These are phyloP conservation scores for Charadrius vociferus DNA, from an alignment of 2,113 vertebrate species.

Conservation along the genomic window DNA sequence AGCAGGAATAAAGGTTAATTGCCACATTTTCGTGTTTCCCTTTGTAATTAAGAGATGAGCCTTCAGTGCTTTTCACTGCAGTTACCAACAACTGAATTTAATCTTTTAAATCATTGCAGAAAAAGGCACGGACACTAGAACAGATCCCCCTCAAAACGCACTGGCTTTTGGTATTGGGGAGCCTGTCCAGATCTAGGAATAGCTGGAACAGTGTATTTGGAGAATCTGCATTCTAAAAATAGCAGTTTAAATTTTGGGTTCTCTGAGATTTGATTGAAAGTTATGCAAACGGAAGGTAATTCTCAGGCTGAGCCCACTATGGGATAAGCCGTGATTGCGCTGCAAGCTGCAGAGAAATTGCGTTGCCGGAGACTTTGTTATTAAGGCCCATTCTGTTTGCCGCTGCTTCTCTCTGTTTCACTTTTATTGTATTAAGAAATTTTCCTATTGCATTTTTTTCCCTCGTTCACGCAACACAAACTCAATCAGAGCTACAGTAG, in stretches of 20 bases:
- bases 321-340: rapidly evolving
- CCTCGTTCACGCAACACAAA: neutral
- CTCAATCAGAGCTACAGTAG: neutral
- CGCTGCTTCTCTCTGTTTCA: neutral
- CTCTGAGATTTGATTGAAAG: neutral
- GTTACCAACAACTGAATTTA: neutral
- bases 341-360: neutral
- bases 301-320: neutral
- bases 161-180: neutral
- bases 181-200: rapidly evolving
- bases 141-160: rapidly evolving
- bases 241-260: neutral
- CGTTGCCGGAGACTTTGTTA: rapidly evolving
- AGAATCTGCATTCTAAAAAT: rapidly evolving
- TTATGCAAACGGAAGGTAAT: rapidly evolving
- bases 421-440: neutral
- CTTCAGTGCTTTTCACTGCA: neutral
- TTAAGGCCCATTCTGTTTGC: neutral
- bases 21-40: neutral
- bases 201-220: rapidly evolving
- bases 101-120: neutral
- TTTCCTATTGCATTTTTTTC: neutral
- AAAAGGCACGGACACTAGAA: neutral
- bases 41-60: neutral
- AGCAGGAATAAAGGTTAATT: neutral